Conservation (phyloP, 2,113 vertebrate species). For the Dendropsophus ebraccatus region DNA sequence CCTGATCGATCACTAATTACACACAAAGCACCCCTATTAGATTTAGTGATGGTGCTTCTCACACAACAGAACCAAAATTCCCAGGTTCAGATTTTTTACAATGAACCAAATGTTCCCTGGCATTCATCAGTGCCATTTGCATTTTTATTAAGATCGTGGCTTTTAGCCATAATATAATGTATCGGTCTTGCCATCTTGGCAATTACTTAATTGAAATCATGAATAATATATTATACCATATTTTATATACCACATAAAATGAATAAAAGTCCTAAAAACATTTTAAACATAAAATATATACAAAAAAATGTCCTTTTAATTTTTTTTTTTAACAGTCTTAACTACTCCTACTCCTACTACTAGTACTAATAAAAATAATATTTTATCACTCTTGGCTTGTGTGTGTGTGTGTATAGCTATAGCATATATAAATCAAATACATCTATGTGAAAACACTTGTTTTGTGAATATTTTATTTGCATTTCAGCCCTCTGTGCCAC, state of each 20-base stretch:
- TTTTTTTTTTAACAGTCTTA: no score
- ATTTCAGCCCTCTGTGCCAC: no score
- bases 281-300: neutral
- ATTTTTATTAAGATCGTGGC: conserved; percentile 64
- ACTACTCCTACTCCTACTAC: no score
- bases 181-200: conserved; percentile 50
- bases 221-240: conserved; percentile 2
- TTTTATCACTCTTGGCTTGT: no score
- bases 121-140: conserved; percentile 61
- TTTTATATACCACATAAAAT: neutral
- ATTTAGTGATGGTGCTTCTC: conserved; percentile 59
- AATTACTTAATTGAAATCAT: conserved; percentile 20
- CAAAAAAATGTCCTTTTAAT: neutral
- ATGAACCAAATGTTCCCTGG: conserved; percentile 60
- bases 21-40: conserved; percentile 57
- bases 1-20: conserved; percentile 64
- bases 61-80: conserved; percentile 61
- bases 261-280: neutral
- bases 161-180: conserved; percentile 52
- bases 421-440: no score
- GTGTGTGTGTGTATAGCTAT: no score
- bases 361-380: no score
- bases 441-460: no score
- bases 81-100: conserved; percentile 60
- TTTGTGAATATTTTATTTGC: no score